Conservation (phyloP, 2,888 invertebrate species). For the Leptarthrus brevirostris region DNA sequence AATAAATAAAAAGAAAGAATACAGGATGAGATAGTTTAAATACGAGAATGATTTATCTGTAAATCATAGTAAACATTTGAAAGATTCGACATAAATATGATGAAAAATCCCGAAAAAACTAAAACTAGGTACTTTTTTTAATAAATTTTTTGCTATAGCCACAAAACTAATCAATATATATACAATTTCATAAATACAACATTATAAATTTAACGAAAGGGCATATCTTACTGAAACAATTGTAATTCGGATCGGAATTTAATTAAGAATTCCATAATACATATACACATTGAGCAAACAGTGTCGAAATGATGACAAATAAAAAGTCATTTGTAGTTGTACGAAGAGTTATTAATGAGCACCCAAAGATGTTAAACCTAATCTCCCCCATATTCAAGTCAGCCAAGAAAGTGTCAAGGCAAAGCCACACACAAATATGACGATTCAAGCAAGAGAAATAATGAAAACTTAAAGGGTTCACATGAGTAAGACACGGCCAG, state of each 20-base stretch:
- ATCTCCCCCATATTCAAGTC: constrained; percentile 19
- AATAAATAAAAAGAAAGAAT: too few species aligned
- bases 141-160: too few species aligned
- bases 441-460: constrained; percentile 34
- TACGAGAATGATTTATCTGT: too few species aligned
- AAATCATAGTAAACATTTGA: too few species aligned
- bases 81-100: too few species aligned
- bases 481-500: neutral
- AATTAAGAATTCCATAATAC: constrained; percentile 21
- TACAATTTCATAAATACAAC: too few species aligned
- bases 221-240: too few species aligned
- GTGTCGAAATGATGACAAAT: constrained; percentile 21
- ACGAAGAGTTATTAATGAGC: constrained; percentile 53
- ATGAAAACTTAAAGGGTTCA: constrained; percentile 45
- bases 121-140: too few species aligned
- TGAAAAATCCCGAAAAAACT: too few species aligned
- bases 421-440: constrained; percentile 44
- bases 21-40: too few species aligned
- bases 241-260: constrained; percentile 41
- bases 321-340: constrained; percentile 49
- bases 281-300: neutral
- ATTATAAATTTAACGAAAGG: too few species aligned
- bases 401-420: constrained; percentile 31
- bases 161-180: too few species aligned
- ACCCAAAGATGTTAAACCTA: constrained; percentile 37